Percentiles rank a stretch among this genome's conserved stretches.
These are phyloP conservation scores for Ceratothoa steindachneri DNA, from an alignment of 2,888 invertebrate species.

Conservation along the genomic window DNA sequence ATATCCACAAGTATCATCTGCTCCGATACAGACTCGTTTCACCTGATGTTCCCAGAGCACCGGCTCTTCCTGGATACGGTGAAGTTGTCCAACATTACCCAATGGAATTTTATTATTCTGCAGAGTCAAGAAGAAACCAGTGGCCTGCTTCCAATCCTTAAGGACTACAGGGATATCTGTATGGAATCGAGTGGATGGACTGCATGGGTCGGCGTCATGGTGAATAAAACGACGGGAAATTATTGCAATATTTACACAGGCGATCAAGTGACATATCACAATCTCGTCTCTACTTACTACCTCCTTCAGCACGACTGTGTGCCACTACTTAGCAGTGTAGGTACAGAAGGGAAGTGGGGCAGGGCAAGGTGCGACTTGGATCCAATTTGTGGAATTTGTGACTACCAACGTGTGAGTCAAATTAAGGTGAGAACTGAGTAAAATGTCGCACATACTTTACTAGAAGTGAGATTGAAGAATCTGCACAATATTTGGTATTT, in stretches of 20 bases:
- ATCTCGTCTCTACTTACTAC: not conserved
- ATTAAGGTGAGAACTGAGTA: not conserved
- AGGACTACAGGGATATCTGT: not conserved
- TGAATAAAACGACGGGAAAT: not conserved
- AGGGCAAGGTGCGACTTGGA: not conserved
- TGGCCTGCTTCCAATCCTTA: not conserved
- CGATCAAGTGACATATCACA: not conserved
- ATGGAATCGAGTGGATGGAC: not conserved
- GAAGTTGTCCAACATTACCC: not conserved
- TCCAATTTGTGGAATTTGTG: not conserved
- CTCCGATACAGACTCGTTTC: not conserved
- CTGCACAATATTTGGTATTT: no score
- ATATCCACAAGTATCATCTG: not conserved
- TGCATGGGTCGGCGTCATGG: not conserved
- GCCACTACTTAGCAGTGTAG: not conserved
- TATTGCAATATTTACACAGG: not conserved
- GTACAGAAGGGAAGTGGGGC: not conserved
- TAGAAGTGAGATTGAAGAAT: no score
- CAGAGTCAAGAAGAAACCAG: not conserved
- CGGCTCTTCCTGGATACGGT: not conserved
- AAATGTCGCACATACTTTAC: no score
- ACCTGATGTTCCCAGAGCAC: not conserved
- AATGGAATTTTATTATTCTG: not conserved
- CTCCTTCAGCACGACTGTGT: not conserved
- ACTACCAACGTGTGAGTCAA: not conserved